phyloP scores from a whole-genome alignment of 2,888 invertebrate genomes.

The Adelognathus sp. region DNA sequence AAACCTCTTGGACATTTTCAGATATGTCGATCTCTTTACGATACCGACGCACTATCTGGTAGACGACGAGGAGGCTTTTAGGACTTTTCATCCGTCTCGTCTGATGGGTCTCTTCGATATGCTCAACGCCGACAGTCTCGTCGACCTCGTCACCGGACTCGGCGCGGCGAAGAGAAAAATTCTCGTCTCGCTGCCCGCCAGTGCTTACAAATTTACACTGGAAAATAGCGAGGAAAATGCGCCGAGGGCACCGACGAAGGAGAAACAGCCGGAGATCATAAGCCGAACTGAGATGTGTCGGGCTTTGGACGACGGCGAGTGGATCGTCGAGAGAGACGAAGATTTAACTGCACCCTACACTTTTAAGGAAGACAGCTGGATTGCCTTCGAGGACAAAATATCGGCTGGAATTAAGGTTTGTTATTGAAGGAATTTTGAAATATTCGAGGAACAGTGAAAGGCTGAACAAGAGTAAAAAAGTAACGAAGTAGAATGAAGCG shows the following conservation, averaged over 20 bases:
- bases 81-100: conserved; percentile 88
- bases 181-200: conserved; percentile 87
- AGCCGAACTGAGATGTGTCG: conserved; percentile 83
- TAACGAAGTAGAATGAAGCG: no score
- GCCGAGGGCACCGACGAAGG: conserved; percentile 86
- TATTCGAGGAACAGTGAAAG: no score
- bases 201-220: conserved; percentile 86
- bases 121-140: conserved; percentile 89
- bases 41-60: conserved; percentile 87
- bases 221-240: conserved; percentile 86
- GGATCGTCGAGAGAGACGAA: conserved; percentile 90
- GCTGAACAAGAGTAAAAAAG: no score
- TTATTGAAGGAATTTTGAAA: not conserved
- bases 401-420: conserved; percentile 87
- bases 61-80: conserved; percentile 84
- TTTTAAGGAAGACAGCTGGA: conserved; percentile 88
- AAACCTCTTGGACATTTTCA: conserved; percentile 64
- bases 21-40: conserved; percentile 86
- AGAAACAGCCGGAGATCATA: conserved; percentile 83
- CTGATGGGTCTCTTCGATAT: conserved; percentile 90
- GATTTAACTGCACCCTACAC: conserved; percentile 90
- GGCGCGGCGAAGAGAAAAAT: conserved; percentile 88
- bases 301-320: conserved; percentile 83
- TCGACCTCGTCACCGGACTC: conserved; percentile 87
- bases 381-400: conserved; percentile 89